These are phyloP conservation scores for Callyntrura sp. DNA, from an alignment of 2,888 invertebrate species.

Conservation along the genomic window DNA sequence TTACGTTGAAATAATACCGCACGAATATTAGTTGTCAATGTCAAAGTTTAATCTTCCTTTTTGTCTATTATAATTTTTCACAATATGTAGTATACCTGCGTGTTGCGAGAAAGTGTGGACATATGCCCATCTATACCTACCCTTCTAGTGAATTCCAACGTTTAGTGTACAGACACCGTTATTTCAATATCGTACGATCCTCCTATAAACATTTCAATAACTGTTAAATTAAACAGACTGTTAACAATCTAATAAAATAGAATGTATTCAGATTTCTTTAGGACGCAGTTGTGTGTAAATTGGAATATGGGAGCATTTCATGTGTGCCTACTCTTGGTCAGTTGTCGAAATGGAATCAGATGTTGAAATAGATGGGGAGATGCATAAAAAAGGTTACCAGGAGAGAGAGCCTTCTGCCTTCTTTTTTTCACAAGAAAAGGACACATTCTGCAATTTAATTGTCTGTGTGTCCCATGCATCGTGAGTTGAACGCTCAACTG, in stretches of 20 bases:
- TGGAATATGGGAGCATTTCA: neutral
- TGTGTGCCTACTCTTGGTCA: constrained; percentile 17
- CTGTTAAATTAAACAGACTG: constrained; percentile 49
- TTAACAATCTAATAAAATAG: constrained; percentile 58
- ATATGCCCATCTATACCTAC: no score
- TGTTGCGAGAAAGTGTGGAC: no score
- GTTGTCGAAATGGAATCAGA: constrained; percentile 40
- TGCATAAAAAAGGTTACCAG: constrained; percentile 51
- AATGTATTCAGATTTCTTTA: constrained; percentile 63
- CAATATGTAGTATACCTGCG: no score
- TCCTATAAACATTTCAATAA: constrained; percentile 49
- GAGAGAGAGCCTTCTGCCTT: constrained; percentile 58
- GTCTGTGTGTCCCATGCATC: constrained; percentile 60
- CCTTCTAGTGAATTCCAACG: no score
- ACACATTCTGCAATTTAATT: constrained; percentile 67
- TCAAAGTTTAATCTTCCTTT: no score
- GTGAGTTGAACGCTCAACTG: constrained; percentile 51
- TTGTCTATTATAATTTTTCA: no score
- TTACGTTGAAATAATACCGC: no score
- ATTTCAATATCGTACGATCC: no score
- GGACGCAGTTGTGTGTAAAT: constrained; percentile 51
- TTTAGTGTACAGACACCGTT: no score
- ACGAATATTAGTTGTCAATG: no score
- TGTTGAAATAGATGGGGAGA: constrained; percentile 23
- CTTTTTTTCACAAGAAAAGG: constrained; percentile 55